phyloP scores from a whole-genome alignment of 2,797 vertebrate species.

The Odontamblyopus lacepedii region DNA sequence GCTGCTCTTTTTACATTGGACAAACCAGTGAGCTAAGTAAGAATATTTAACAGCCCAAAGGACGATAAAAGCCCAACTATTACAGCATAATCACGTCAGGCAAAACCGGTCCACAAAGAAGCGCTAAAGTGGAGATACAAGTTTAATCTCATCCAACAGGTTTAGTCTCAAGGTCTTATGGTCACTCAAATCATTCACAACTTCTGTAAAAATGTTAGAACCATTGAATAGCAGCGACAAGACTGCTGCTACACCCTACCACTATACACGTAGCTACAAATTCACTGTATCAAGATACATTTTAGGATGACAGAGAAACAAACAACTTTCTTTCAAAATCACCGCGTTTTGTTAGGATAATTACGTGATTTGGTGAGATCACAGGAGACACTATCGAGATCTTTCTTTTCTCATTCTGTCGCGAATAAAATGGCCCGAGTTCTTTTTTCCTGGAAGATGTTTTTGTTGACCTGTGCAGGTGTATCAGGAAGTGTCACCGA shows the following conservation, averaged over 20 bases:
- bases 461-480: conserved; percentile 47
- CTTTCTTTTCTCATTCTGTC: conserved; percentile 12
- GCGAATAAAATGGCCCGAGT: neutral
- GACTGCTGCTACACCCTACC: neutral
- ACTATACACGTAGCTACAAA: neutral
- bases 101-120: neutral
- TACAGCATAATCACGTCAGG: neutral
- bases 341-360: neutral
- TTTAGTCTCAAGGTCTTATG: neutral
- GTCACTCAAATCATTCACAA: neutral
- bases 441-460: neutral
- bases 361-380: conserved; percentile 1
- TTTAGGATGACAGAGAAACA: neutral
- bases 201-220: neutral
- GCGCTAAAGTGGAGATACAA: neutral
- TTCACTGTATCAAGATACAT: neutral
- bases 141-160: neutral
- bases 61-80: neutral
- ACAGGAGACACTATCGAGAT: neutral
- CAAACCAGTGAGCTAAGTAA: neutral
- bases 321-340: neutral
- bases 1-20: neutral
- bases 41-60: neutral
- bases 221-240: neutral
- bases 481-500: conserved; percentile 36